Conservation (phyloP, 2,113 vertebrate species). For the Neomonachus schauinslandi region DNA sequence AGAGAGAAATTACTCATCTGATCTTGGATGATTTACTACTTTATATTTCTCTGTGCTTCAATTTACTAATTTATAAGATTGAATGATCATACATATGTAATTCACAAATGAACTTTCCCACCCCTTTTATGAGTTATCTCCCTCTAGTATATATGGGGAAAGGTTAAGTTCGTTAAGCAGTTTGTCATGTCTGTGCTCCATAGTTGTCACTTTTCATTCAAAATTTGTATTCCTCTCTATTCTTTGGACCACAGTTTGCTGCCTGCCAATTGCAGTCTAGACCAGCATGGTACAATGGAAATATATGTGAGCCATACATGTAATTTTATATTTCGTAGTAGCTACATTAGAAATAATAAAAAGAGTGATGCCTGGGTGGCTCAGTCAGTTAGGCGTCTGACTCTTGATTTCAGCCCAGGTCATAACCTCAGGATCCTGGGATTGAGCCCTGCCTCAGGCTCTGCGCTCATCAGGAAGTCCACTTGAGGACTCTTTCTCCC, state of each 20-base stretch:
- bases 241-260: background rate
- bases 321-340: background rate
- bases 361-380: too few species aligned
- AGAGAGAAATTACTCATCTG: background rate
- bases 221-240: background rate
- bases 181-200: background rate
- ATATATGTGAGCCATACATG: background rate
- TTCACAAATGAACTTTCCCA: background rate
- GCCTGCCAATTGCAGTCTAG: background rate
- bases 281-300: background rate
- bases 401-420: background rate
- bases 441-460: background rate
- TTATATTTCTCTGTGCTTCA: background rate
- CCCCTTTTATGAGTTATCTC: background rate
- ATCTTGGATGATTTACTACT: background rate
- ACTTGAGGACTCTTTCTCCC: background rate
- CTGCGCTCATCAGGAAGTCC: background rate
- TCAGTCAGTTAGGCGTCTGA: too few species aligned
- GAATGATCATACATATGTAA: background rate
- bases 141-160: background rate
- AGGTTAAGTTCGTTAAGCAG: background rate
- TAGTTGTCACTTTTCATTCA: background rate
- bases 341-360: background rate
- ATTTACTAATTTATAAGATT: background rate
- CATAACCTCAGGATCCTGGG: background rate